Base-by-base conservation (phyloP, 2,888 invertebrate species). In the Harpalus rufipes region DNA sequence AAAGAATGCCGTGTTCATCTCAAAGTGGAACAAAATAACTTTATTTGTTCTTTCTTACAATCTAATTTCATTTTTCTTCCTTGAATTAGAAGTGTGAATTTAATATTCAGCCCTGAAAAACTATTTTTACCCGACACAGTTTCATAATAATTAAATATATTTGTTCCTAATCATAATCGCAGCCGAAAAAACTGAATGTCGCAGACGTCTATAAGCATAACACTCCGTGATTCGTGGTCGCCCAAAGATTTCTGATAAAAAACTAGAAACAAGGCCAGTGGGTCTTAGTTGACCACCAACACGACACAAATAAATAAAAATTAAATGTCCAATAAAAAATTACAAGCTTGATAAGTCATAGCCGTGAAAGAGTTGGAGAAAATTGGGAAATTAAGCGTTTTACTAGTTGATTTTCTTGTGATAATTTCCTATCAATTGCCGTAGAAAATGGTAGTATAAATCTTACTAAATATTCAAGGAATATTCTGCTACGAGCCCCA, bases 251-350 rank as follows among this genome's bases (percentile, higher is more conserved):
- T 58, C 8, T 14, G 78, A 78, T 78, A 78, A 78, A 80, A 41
- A 80, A 59, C 18, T 58, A 41, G 41, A 80, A 80, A 80, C 80
- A 80, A 80, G 80, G 80, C 41, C 61, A 80, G 4, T 5, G 16
- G 18, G 80, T 16, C 80, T 39, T 32, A 80, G 80, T 80, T 32
- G 80, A n/a, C 21, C n/a, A 21, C 10, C 3, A 58, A 78, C 80
- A 80, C 80, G 80, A 80, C 61, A 80, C 39, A 80, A 80, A 80
- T 80, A 80, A 61, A 61, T 80, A 61, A 80, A 80, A 80, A 80
- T 80, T 61, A 80, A 80, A 80, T 61, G 61, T 61, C 59, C 32
- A 80, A 61, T 80, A 80, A 78, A 78, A 78, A 25, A 78, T 74
- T 25, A 78, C 78, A 58, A 6, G 78, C 16, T 74, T 10, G 72